phyloP scores from a whole-genome alignment of 2,888 invertebrate species.

The Bimastos eiseni region DNA sequence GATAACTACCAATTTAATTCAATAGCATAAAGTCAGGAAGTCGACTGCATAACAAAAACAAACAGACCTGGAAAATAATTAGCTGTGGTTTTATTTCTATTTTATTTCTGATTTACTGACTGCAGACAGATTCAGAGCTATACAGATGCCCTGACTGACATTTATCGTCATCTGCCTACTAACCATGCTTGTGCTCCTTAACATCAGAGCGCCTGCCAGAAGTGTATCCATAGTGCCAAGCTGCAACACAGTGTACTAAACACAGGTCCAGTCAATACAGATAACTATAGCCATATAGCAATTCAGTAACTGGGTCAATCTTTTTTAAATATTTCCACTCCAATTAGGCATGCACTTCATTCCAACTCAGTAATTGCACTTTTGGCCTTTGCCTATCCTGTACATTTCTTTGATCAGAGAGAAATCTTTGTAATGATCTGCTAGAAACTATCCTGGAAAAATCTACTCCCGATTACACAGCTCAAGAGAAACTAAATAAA shows the following conservation, averaged over 20 bases:
- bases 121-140: too few species aligned
- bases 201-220: too few species aligned
- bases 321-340: background rate
- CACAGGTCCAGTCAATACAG: background rate
- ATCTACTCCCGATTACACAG: background rate
- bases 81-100: too few species aligned
- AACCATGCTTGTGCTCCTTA: too few species aligned
- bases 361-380: background rate
- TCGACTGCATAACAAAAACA: too few species aligned
- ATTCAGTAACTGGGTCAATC: background rate
- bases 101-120: too few species aligned
- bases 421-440: background rate
- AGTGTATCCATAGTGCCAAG: too few species aligned
- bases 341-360: background rate
- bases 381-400: background rate
- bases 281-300: background rate
- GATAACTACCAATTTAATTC: background rate
- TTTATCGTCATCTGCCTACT: too few species aligned
- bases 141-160: too few species aligned
- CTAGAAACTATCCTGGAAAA: background rate
- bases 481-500: background rate
- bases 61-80: too few species aligned
- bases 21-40: too few species aligned
- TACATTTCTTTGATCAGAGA: background rate
- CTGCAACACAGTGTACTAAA: background rate